Evolutionary conservation across 2,113 vertebrate genomes (phyloP).

Genomic region (Poeciliopsis retropinna): DNA sequence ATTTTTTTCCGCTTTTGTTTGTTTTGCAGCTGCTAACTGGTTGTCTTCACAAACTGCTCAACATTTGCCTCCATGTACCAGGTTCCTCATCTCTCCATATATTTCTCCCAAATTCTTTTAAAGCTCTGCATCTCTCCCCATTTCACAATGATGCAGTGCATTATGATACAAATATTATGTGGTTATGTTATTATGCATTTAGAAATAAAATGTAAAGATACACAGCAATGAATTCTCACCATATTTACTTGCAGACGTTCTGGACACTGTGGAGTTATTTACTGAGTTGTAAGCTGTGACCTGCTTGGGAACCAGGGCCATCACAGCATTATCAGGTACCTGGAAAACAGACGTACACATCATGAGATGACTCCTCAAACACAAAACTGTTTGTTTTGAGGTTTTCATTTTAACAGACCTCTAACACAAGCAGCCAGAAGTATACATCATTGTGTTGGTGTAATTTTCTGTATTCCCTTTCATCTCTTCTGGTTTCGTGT

Average conservation of each 20-base stretch:
- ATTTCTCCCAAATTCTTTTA: too few relatives aligned
- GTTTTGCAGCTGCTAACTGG: neutral
- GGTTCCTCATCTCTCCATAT: neutral
- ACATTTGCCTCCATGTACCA: neutral
- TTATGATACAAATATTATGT: neutral
- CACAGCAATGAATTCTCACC: conserved; percentile 72
- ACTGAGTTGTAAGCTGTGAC: conserved; percentile 96
- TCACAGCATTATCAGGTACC: conserved; percentile 94
- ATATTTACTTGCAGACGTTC: conserved; percentile 97
- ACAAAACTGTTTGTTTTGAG: conserved; percentile 9
- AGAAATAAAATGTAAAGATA: neutral
- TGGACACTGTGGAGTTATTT: conserved; percentile 96
- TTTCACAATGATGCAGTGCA: neutral
- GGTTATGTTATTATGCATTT: too few relatives aligned
- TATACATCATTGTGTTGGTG: conserved; percentile 28
- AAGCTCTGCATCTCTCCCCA: too few relatives aligned
- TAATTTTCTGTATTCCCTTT: conserved; percentile 45
- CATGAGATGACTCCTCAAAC: conserved; percentile 21
- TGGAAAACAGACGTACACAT: conserved; percentile 55
- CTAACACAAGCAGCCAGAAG: conserved; percentile 29
- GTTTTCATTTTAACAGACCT: conserved; percentile 24
- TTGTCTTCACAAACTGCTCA: neutral
- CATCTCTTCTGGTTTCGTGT: conserved; percentile 49
- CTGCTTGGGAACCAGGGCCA: conserved; percentile 97
- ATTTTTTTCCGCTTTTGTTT: neutral